Base-by-base conservation (phyloP, 2,113 vertebrate species). In the Serilophus lunatus region DNA sequence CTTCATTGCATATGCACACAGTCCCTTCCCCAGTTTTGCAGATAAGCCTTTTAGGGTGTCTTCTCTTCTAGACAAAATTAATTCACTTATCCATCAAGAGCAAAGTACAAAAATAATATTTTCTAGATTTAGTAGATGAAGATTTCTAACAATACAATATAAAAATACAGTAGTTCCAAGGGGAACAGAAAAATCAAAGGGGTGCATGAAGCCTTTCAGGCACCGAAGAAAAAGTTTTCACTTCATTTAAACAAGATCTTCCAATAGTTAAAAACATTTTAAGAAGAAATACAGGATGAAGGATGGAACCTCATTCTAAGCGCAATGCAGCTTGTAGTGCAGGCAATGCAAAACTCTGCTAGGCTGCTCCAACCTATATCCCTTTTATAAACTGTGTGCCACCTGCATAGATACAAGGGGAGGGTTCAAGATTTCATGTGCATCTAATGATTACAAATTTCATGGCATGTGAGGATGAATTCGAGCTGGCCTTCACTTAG, bases 1-100 rank as follows among this genome's bases (percentile, higher is more conserved):
- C 92, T 94, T 96, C 92, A 96, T 93, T 95, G 95, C 85, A 88
- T 90, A 96, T 96, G 96, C 96, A 97, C 96, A 95, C 95, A 86
- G 49, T 64, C 65, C 82, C 36, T 92, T 82, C 31, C 33, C 15
- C 35, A 61, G 36, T 72, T 92, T 61, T 79, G 74, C 44, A 78
- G n/a, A 54, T 5, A 47, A 51, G 47, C 12, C 12, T 88, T 68
- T 59, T 33, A 71, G 44, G 28, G 47, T 64, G 28, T 81, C 57
- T 61, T 79, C 60, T 69, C 60, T 44, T 86, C 88, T 49, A 81
- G 13, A 86, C 6, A 71, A 70, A 88, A 70, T 36, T 23, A 80
- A 92, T 74, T 85, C 28, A 85, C 17, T 60, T 82, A 76, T 68
- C n/a, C 66, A 70, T 45, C 59, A 90, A 68, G 50, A 95, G 71